These are phyloP conservation scores for Zoanthus sansibaricus DNA, from an alignment of 92 coral and sea anemone species.

Conservation along the genomic window DNA sequence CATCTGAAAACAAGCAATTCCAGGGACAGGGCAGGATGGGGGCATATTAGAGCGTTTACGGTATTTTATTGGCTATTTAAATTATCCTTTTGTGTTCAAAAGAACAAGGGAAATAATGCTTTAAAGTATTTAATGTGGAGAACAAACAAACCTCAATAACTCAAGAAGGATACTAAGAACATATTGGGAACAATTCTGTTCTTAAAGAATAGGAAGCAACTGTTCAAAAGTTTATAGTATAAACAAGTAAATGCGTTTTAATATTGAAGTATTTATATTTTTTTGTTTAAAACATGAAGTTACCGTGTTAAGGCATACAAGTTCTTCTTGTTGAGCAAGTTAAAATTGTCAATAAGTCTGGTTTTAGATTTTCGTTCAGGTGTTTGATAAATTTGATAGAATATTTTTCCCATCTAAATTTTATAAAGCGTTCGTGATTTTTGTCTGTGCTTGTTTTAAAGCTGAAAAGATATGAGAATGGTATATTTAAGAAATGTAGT, in stretches of 20 bases:
- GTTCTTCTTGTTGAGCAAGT: neutral
- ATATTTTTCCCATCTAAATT: neutral
- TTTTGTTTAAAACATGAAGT: too few species aligned
- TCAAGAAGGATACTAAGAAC: neutral
- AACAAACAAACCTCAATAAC: neutral
- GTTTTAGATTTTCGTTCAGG: neutral
- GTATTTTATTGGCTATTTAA: too few species aligned
- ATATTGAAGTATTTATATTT: slow-evolving; percentile 23
- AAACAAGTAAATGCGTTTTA: slow-evolving; percentile 25
- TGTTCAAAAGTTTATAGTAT: neutral
- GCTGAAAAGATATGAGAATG: neutral
- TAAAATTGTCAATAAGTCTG: neutral
- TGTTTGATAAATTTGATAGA: neutral
- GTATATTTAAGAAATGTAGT: neutral
- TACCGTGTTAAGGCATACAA: neutral
- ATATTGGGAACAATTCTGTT: neutral
- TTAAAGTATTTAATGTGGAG: neutral
- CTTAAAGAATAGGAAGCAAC: neutral
- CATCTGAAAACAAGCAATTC: too few species aligned
- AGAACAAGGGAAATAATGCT: neutral
- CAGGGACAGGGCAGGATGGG: neutral
- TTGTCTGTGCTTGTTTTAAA: neutral
- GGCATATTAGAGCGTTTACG: too few species aligned
- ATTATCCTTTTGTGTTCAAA: too few species aligned
- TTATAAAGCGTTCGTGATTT: neutral